Percentiles rank a stretch among this genome's conserved stretches.
Evolutionary conservation across 2,888 invertebrate species (phyloP).

Genomic region (Anthophora plumipes): DNA sequence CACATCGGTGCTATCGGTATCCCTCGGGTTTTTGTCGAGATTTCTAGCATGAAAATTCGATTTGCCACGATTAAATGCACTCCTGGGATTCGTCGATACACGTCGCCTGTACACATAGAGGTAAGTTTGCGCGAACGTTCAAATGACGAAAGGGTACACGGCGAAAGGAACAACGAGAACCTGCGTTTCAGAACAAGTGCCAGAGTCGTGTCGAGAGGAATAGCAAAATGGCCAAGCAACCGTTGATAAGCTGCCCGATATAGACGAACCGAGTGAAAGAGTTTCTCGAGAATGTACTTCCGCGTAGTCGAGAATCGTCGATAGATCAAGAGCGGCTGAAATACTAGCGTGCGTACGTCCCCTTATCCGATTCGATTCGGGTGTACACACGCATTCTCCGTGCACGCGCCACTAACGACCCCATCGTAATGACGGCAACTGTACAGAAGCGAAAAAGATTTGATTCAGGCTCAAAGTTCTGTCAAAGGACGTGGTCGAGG

Average conservation of each 20-base stretch:
- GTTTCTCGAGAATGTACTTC: slow-evolving; percentile 20
- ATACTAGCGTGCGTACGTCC: not conserved
- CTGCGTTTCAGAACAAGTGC: too few relatives aligned
- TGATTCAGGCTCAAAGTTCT: not conserved
- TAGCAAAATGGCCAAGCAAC: not conserved
- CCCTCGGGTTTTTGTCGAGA: slow-evolving; percentile 49
- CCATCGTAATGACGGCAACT: slow-evolving; percentile 11
- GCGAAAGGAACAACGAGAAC: too few relatives aligned
- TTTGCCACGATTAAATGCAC: slow-evolving; percentile 67
- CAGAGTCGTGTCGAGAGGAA: not conserved
- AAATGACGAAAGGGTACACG: not conserved
- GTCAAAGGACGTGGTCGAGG: slow-evolving; percentile 35
- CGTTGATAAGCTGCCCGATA: not conserved
- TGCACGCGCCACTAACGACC: slow-evolving; percentile 13
- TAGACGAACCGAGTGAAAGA: not conserved
- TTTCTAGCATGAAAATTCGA: slow-evolving; percentile 69
- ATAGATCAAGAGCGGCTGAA: slow-evolving; percentile 23
- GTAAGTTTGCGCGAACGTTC: not conserved
- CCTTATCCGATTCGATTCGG: not conserved
- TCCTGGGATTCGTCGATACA: slow-evolving; percentile 13
- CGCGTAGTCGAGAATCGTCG: slow-evolving; percentile 11
- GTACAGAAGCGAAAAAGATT: slow-evolving; percentile 2
- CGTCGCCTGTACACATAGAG: not conserved
- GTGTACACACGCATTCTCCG: not conserved
- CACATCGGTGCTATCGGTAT: slow-evolving; percentile 31